A percentile compares a stretch with the other conserved stretches of the same genome.
Evolutionary conservation across 1,140 invertebrate genomes (phyloP).

Genomic region (Parapsyche elsis): DNA sequence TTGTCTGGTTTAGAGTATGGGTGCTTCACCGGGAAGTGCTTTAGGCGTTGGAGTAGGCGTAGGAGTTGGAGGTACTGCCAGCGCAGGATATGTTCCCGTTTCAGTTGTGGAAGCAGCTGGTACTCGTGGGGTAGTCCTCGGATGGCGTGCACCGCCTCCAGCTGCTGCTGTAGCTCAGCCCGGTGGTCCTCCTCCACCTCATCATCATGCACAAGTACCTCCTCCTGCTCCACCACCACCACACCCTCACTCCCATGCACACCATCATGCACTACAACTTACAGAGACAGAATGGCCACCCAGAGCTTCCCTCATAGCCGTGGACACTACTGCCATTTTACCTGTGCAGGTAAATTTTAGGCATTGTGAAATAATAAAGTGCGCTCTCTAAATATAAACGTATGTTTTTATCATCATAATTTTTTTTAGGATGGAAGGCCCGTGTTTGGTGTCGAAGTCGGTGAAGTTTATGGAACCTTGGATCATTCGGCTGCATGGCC

Average conservation of each 20-base stretch:
- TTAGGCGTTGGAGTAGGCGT: slow-evolving; percentile 36
- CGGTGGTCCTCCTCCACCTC: slow-evolving; percentile 57
- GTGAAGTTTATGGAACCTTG: slow-evolving; percentile 67
- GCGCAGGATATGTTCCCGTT: slow-evolving; percentile 58
- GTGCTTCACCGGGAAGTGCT: slow-evolving; percentile 51
- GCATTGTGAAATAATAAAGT: no score
- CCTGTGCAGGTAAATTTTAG: slow-evolving; percentile 50
- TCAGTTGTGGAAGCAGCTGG: slow-evolving; percentile 51
- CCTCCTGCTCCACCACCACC: slow-evolving; percentile 49
- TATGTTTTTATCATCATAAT: not conserved
- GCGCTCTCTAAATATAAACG: no score
- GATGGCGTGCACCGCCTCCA: slow-evolving; percentile 65
- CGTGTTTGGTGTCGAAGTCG: slow-evolving; percentile 74
- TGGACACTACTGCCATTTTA: slow-evolving; percentile 53
- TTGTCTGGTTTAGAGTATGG: slow-evolving; percentile 51
- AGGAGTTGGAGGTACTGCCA: slow-evolving; percentile 45
- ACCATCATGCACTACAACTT: slow-evolving; percentile 45
- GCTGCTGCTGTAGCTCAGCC: slow-evolving; percentile 59
- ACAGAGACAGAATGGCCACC: slow-evolving; percentile 50
- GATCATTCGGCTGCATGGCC: slow-evolving; percentile 68
- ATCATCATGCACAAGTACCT: slow-evolving; percentile 58
- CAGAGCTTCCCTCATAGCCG: slow-evolving; percentile 50
- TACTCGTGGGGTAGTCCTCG: slow-evolving; percentile 59
- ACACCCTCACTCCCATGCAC: slow-evolving; percentile 29
- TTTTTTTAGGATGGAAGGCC: slow-evolving; percentile 70